Base-by-base conservation (phyloP, 1,140 invertebrate genomes). In the Cylas formicarius region DNA sequence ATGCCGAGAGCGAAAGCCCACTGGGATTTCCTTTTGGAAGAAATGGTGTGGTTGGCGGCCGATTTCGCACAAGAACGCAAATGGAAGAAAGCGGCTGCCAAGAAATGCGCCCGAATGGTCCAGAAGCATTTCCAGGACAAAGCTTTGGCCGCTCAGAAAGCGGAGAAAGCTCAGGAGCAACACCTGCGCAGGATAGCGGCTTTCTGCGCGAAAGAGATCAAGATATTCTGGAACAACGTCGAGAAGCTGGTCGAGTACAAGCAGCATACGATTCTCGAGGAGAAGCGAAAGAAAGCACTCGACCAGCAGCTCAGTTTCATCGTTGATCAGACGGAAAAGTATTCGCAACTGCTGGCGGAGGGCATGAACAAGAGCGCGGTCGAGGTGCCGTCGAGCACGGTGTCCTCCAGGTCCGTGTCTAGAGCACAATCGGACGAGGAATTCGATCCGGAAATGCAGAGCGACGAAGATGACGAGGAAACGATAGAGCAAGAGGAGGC, bases 231-330 rank as follows among this genome's bases (percentile, higher is more conserved):
- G 96, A 70, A 76, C 2, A 95, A 97, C 70, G 91, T 95, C 13
- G 91, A 97, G 70, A 97, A 97, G 82, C 68, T 97, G 56, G 91
- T 97, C 22, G 91, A 97, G 67, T 95, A 85, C 65, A 96, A 96
- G 65, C 87, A 95, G 53, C 84, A 91, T 60, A 86, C 84, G 16
- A 80, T 87, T 53, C 72, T 97, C 16, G 93, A 97, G 66, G 90
- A 94, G 58, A 94, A 95, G 60, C 77, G 90, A 38, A 96, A 97
- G 63, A 86, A 94, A 58, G 92, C 92, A 0, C 72, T 98, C 27
- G 95, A 99, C 73, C 83, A 97, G 53, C 95, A 99, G 67, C 74
- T 99, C 14, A 96, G 91, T 67, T 97, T 97, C 62, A 96, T 99
- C 60, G 93, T 99, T 29, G 93, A 95, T 70, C 91, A 97, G 70